These are phyloP conservation scores for Dione juno DNA, from an alignment of 2,888 invertebrate genomes.

Conservation along the genomic window DNA sequence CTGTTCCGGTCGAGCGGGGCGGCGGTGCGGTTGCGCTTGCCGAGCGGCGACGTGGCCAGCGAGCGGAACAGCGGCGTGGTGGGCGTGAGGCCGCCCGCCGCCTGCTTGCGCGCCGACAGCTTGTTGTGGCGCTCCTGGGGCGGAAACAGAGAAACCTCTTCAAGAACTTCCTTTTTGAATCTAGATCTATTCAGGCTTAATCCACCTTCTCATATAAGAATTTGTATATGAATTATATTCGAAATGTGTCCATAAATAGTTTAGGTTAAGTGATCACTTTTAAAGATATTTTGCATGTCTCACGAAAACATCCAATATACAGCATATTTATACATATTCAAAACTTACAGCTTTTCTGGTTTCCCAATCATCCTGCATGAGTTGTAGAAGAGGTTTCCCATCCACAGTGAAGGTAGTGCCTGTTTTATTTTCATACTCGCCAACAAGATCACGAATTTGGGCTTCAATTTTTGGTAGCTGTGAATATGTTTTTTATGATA, in stretches of 20 bases:
- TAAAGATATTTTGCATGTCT: neutral
- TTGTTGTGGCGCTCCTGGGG: conserved; percentile 77
- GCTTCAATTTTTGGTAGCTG: conserved; percentile 89
- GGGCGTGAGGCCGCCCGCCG: conserved; percentile 80
- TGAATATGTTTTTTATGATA: neutral
- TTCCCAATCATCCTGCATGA: conserved; percentile 85
- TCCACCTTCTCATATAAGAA: too few relatives aligned
- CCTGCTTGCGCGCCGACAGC: conserved; percentile 80
- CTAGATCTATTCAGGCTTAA: too few relatives aligned
- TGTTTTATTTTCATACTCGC: conserved; percentile 79
- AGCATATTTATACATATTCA: neutral
- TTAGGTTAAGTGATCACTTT: too few relatives aligned
- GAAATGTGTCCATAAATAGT: too few relatives aligned
- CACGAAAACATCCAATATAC: neutral
- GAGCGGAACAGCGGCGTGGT: conserved; percentile 66
- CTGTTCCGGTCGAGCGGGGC: conserved; percentile 69
- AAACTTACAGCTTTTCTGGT: conserved; percentile 81
- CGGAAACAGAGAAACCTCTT: too few relatives aligned
- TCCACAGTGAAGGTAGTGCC: conserved; percentile 84
- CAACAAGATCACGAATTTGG: conserved; percentile 83
- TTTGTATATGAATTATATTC: too few relatives aligned
- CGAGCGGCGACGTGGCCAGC: conserved; percentile 73
- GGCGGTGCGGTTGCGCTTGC: conserved; percentile 76
- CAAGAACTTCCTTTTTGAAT: too few relatives aligned
- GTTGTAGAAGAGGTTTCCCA: conserved; percentile 85